phyloP scores from a whole-genome alignment of 2,888 invertebrate species.

The Polietes domitor region DNA sequence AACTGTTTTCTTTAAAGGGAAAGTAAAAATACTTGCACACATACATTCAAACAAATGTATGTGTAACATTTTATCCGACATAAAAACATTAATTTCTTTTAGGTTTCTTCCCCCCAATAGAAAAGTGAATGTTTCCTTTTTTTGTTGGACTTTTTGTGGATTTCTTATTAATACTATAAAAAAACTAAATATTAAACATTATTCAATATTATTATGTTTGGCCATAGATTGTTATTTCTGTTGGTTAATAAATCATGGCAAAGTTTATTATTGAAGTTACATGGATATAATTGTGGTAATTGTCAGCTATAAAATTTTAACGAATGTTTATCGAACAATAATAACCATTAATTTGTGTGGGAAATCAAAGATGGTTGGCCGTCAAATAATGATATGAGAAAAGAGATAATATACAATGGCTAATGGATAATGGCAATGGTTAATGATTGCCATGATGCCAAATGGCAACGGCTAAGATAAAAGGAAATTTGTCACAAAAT shows the following conservation, averaged over 20 bases:
- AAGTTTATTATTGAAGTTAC: neutral
- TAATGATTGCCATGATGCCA: neutral
- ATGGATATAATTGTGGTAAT: neutral
- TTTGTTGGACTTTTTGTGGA: neutral
- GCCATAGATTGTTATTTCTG: neutral
- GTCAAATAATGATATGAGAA: neutral
- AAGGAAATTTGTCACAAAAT: neutral
- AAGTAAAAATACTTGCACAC: neutral
- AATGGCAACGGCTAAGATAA: neutral
- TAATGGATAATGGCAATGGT: neutral
- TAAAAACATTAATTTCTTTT: neutral
- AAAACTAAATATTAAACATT: neutral
- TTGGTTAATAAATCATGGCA: constrained; percentile 5
- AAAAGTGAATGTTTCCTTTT: constrained; percentile 7
- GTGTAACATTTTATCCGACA: neutral
- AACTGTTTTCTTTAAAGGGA: constrained; percentile 6
- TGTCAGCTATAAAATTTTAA: constrained; percentile 1
- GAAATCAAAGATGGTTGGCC: neutral
- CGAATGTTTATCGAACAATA: neutral
- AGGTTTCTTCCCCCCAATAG: neutral
- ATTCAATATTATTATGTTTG: neutral
- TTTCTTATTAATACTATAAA: neutral
- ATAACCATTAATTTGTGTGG: constrained; percentile 7
- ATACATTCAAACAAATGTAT: neutral
- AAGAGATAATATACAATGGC: neutral